Percentiles rank a stretch among this genome's conserved stretches.
These are phyloP conservation scores for Salvelinus sp. DNA, from an alignment of 2,113 vertebrate species.

Conservation along the genomic window DNA sequence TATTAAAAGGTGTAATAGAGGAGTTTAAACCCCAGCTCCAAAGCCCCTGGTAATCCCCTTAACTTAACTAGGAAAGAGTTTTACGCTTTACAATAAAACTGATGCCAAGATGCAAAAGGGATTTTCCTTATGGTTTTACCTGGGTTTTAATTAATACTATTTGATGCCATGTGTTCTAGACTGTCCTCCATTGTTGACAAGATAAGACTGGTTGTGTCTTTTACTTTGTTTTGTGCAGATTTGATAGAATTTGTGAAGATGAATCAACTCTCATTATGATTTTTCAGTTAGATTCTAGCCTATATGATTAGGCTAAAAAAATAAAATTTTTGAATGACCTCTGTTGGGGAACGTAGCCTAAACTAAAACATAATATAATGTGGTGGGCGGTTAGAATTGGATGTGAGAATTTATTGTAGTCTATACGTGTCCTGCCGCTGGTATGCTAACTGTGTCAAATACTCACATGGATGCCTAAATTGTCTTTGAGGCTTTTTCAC, in stretches of 20 bases:
- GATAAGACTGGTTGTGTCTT: no score
- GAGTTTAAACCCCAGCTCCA: conserved; percentile 23
- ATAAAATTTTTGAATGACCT: neutral
- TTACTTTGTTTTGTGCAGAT: neutral
- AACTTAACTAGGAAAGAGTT: conserved; percentile 33
- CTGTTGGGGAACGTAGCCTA: neutral
- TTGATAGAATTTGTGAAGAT: neutral
- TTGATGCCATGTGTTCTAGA: no score
- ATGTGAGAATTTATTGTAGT: neutral
- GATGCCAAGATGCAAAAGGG: conserved; percentile 4
- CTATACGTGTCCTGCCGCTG: neutral
- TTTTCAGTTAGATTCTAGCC: neutral
- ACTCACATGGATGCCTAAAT: neutral
- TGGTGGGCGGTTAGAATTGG: neutral
- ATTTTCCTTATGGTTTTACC: neutral
- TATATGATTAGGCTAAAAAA: neutral
- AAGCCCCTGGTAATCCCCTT: conserved; percentile 44
- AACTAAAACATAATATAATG: neutral
- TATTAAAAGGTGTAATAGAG: neutral
- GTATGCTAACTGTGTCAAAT: neutral
- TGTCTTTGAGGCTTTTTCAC: neutral
- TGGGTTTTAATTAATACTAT: neutral
- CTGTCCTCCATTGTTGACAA: neutral
- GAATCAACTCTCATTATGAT: neutral
- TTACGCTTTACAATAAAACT: conserved; percentile 32